phyloP scores from a whole-genome alignment of 2,113 vertebrate genomes.

The Periophthalmus modestus region DNA sequence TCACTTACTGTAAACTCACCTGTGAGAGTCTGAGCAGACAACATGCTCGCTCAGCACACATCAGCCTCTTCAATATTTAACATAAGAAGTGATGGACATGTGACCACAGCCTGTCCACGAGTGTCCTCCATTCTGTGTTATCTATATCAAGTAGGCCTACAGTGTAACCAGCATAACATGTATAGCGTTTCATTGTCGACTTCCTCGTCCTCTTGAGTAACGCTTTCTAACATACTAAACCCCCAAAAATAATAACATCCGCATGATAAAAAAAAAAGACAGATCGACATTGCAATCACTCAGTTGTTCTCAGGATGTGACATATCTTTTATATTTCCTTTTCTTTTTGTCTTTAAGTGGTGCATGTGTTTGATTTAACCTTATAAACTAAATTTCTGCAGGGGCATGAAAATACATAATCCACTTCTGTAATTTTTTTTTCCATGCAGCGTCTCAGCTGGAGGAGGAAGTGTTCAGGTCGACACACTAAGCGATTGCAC shows the following conservation, averaged over 20 bases:
- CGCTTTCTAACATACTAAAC: no score
- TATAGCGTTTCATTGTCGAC: no score
- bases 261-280: background rate
- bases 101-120: background rate
- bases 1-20: slow-evolving; percentile 20
- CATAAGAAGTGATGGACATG: slow-evolving; percentile 21
- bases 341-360: background rate
- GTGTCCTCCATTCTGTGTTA: slow-evolving; percentile 28
- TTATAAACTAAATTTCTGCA: slow-evolving; percentile 15
- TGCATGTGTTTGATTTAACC: no score
- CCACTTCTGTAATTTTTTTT: slow-evolving; percentile 5
- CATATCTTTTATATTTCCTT: background rate
- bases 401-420: slow-evolving; percentile 13
- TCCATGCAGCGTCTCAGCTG: background rate
- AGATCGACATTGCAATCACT: background rate
- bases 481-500: slow-evolving; percentile 6
- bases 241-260: background rate
- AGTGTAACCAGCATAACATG: background rate
- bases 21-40: background rate
- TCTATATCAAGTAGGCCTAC: background rate
- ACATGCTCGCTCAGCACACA: slow-evolving; percentile 23
- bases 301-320: no score
- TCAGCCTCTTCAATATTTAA: slow-evolving; percentile 51
- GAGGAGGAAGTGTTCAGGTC: slow-evolving; percentile 29
- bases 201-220: no score